Conservation (phyloP, 1,140 invertebrate genomes). For the Sinella curviseta region DNA sequence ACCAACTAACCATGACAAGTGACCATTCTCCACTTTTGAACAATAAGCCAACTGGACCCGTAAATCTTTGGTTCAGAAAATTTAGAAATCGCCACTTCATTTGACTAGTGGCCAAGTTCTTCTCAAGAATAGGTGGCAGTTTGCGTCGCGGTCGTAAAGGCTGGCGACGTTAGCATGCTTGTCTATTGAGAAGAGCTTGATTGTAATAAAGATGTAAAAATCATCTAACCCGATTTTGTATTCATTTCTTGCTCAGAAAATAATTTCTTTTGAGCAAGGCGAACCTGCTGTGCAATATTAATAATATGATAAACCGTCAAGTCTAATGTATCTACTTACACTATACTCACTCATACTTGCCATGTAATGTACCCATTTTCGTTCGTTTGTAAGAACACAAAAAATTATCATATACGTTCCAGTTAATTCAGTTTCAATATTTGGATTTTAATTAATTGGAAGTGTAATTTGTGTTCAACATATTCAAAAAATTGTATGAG, state of each 20-base stretch:
- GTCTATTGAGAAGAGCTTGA: not conserved
- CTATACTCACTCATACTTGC: too few species aligned
- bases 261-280: too few species aligned
- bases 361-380: too few species aligned
- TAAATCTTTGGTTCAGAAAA: conserved; percentile 6
- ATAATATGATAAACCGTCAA: too few species aligned
- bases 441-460: too few species aligned
- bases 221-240: not conserved
- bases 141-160: not conserved
- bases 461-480: too few species aligned
- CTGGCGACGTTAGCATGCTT: not conserved
- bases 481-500: too few species aligned
- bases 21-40: not conserved
- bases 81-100: conserved; percentile 16
- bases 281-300: not conserved
- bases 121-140: not conserved
- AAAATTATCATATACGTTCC: too few species aligned
- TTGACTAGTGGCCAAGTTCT: conserved; percentile 16
- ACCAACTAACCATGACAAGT: not conserved
- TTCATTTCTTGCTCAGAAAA: too few species aligned
- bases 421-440: too few species aligned
- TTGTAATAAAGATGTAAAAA: not conserved
- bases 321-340: too few species aligned
- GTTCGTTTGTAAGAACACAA: too few species aligned
- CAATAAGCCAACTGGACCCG: not conserved